A percentile compares a stretch with the other conserved stretches of the same genome.
These are phyloP conservation scores for Furcula furcula DNA, from an alignment of 2,888 invertebrate species.

Conservation along the genomic window DNA sequence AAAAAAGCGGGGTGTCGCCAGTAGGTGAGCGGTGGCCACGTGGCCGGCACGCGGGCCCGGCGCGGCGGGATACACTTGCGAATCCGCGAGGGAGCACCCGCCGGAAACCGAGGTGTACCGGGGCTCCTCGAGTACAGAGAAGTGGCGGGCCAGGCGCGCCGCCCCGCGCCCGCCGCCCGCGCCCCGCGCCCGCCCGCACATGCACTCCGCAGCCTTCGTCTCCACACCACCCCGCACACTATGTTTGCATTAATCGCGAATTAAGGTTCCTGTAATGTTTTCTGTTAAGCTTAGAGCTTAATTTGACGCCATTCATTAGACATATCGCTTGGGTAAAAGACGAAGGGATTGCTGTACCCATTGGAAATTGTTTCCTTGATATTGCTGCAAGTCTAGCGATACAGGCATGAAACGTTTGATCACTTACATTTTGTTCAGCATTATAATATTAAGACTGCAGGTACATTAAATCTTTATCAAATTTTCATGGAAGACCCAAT, in stretches of 20 bases:
- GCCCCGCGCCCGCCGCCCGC: slow-evolving; percentile 49
- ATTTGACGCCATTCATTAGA: slow-evolving; percentile 73
- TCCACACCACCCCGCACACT: slow-evolving; percentile 74
- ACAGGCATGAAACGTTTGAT: no score
- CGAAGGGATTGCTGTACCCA: slow-evolving; percentile 37
- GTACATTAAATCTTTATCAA: no score
- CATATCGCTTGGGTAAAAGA: slow-evolving; percentile 47
- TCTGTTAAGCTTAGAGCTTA: slow-evolving; percentile 74
- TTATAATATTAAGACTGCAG: no score
- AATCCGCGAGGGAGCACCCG: slow-evolving; percentile 74
- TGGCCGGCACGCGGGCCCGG: slow-evolving; percentile 68
- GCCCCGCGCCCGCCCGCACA: slow-evolving; percentile 57
- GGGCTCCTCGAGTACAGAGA: slow-evolving; percentile 79
- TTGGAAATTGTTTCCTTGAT: slow-evolving; percentile 19
- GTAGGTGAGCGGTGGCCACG: slow-evolving; percentile 62
- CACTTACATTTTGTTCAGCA: no score
- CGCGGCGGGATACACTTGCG: slow-evolving; percentile 63
- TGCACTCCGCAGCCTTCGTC: slow-evolving; percentile 75
- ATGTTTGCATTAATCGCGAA: slow-evolving; percentile 80
- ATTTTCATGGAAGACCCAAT: no score
- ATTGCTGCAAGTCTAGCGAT: background rate
- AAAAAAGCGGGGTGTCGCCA: slow-evolving; percentile 51
- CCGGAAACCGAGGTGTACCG: slow-evolving; percentile 81
- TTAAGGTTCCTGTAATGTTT: slow-evolving; percentile 78
- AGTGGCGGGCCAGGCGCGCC: slow-evolving; percentile 75